Evolutionary conservation across 2,113 vertebrate genomes (phyloP).

Genomic region (Rhagologus leucostigma): DNA sequence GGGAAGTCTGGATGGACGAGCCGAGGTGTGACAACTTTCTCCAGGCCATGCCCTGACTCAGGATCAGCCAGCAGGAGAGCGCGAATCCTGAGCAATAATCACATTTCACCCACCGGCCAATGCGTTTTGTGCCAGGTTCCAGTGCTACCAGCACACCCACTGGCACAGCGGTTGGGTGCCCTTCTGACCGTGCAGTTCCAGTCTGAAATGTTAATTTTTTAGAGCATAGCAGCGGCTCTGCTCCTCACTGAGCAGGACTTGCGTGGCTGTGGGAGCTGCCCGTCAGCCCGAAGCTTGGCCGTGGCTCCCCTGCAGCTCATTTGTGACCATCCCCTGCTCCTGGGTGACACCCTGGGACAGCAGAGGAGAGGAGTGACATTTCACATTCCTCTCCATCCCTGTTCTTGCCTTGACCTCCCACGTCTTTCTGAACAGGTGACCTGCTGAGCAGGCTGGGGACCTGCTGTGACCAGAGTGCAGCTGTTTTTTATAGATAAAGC

Average conservation of each 20-base stretch:
- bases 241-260: not conserved
- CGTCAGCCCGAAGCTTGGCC: not conserved
- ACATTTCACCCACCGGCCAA: not conserved
- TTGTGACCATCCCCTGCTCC: not conserved
- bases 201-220: not conserved
- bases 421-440: not conserved
- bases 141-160: not conserved
- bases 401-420: not conserved
- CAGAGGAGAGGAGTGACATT: not conserved
- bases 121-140: not conserved
- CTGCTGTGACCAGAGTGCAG: not conserved
- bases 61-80: not conserved
- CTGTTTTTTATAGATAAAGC: not conserved
- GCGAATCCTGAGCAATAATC: not conserved
- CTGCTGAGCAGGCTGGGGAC: not conserved
- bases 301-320: not conserved
- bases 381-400: not conserved
- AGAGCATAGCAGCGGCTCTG: not conserved
- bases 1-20: not conserved
- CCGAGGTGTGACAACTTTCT: not conserved
- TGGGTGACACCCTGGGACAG: not conserved
- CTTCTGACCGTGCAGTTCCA: not conserved
- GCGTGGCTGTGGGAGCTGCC: not conserved
- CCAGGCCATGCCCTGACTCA: not conserved
- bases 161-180: not conserved